Percentiles rank a stretch among this genome's conserved stretches.
phyloP scores from a whole-genome alignment of 2,113 vertebrate species.

The Pogonocichla stellata region DNA sequence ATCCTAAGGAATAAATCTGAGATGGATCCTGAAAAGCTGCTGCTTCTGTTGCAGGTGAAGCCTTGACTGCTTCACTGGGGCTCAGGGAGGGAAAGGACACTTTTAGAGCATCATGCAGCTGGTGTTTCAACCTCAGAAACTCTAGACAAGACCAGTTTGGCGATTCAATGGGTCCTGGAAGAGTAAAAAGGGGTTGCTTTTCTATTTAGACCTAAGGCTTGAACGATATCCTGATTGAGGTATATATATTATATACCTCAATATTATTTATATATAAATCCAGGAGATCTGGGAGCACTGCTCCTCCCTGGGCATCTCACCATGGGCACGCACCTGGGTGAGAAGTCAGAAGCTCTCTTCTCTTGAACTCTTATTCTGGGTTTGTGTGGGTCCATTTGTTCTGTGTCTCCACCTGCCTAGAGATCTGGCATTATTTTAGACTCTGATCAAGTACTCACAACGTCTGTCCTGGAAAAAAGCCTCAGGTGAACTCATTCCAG shows the following conservation, averaged over 20 bases:
- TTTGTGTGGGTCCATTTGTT: background rate
- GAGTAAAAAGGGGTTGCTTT: background rate
- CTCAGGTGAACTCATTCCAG: background rate
- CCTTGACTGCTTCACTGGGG: background rate
- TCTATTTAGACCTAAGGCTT: background rate
- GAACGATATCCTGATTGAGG: background rate
- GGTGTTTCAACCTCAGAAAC: background rate
- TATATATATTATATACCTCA: background rate
- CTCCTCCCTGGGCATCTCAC: background rate
- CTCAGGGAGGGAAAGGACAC: background rate
- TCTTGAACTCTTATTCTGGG: background rate
- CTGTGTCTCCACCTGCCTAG: background rate
- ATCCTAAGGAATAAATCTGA: background rate
- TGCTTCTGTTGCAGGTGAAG: background rate
- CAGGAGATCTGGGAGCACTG: background rate
- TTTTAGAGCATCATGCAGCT: background rate
- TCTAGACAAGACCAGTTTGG: background rate
- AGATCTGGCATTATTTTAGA: background rate
- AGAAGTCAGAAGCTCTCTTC: background rate
- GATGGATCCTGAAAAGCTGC: background rate
- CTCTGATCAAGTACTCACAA: background rate
- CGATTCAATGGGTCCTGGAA: background rate
- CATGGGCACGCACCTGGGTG: rapidly evolving
- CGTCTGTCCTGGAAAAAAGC: background rate
- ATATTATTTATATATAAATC: background rate